Percentiles rank a stretch among this genome's conserved stretches.
These are phyloP conservation scores for Ladona fulva DNA, from an alignment of 1,140 invertebrate species.

Conservation along the genomic window DNA sequence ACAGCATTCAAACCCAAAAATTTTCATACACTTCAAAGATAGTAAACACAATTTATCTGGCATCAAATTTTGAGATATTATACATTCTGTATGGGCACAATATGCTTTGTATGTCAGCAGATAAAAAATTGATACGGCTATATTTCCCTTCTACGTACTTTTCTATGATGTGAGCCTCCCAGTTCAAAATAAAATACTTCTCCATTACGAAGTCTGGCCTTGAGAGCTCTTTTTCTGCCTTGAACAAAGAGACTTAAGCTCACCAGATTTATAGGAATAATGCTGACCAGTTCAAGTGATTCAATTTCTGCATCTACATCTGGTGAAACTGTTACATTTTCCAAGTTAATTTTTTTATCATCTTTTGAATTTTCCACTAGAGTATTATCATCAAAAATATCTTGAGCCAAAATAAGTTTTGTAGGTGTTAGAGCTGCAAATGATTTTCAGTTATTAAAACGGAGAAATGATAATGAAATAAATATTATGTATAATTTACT, in stretches of 20 bases:
- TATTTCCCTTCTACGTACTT: slow-evolving; percentile 35
- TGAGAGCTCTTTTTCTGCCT: slow-evolving; percentile 41
- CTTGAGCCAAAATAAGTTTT: slow-evolving; percentile 45
- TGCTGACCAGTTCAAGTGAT: slow-evolving; percentile 45
- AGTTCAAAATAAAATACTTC: slow-evolving; percentile 41
- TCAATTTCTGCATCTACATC: slow-evolving; percentile 44
- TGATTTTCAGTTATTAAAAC: slow-evolving; percentile 1
- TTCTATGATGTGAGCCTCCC: slow-evolving; percentile 34
- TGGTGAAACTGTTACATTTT: slow-evolving; percentile 19
- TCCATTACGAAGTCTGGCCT: slow-evolving; percentile 43
- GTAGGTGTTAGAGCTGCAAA: slow-evolving; percentile 42
- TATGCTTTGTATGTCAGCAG: too few species aligned
- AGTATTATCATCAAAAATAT: slow-evolving; percentile 30
- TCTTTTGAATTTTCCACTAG: slow-evolving; percentile 12
- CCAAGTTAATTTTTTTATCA: too few species aligned
- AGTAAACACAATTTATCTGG: too few species aligned
- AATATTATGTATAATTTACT: too few species aligned
- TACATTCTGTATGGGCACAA: too few species aligned
- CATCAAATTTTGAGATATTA: too few species aligned
- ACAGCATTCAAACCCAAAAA: too few species aligned
- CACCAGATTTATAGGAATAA: slow-evolving; percentile 46
- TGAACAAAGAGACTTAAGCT: slow-evolving; percentile 46
- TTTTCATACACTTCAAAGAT: too few species aligned
- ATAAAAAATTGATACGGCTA: too few species aligned
- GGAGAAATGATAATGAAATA: not conserved